Evolutionary conservation across 2,113 vertebrate species (phyloP), one percentile per base, ranked within the genome.

Genomic region (Periophthalmus modestus): DNA sequence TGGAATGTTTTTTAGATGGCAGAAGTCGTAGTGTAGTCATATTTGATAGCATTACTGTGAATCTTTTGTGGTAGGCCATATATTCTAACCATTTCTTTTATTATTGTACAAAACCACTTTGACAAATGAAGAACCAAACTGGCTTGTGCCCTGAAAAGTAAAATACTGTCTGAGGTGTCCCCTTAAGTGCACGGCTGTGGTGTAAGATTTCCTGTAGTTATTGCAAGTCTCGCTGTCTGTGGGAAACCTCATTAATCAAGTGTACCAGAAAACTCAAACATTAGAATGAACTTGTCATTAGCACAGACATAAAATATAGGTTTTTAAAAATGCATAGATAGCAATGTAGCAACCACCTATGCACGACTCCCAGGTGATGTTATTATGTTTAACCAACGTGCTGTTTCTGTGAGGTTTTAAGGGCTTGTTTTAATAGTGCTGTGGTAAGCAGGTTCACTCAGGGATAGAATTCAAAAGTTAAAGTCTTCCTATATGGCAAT

Each of bases 381-480:
- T 23, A 57, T 9, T 23, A 57, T 9, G 52, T 21, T 55, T 55
- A 55, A 55, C 48, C 48, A 19, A 66, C 61, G 57, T 19, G 57
- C 52, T 74, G 47, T 66, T 23, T 34, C 58, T 18, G 0, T 11
- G 43, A 59, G 69, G 69, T 76, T 50, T 6, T 16, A 68, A 48
- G 23, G 12, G 19, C 34, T 28, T 11, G 4, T 71, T 69, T 50
- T 65, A 24, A 55, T 48, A n/a, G 19, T 21, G 19, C 66, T 7
- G 57, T 0, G 57, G n/a, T 84, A 79, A 82, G 63, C 66, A 57
- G 59, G 78, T 86, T 84, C 73, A 62, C 70, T 28, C 66, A 9
- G 28, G 28, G 59, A 34, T 28, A 62, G 28, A 5, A 19, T 7
- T 62, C 24, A 9, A 62, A 61, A 61, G 55, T 11, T 23, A 24